Evolutionary conservation across 1,140 invertebrate genomes (phyloP).

Genomic region (Heliconius hermathena): DNA sequence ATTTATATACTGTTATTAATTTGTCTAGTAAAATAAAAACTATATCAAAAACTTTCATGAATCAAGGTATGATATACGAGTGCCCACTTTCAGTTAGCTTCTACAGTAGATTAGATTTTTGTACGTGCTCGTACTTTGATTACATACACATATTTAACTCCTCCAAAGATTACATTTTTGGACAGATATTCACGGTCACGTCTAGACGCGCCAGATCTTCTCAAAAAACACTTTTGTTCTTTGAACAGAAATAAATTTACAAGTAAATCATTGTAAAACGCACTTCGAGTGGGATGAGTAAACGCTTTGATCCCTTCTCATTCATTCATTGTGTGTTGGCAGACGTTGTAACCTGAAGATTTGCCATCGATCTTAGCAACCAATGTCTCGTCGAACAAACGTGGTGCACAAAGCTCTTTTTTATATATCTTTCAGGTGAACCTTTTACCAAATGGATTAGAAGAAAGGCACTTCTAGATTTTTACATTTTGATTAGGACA

Average conservation of each 20-base stretch:
- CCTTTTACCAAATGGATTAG: constrained; percentile 37
- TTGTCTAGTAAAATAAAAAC: too few species aligned
- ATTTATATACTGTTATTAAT: too few species aligned
- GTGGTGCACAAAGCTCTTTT: constrained; percentile 33
- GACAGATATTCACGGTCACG: constrained; percentile 19
- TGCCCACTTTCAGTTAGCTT: background rate
- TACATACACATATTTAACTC: background rate
- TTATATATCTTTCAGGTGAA: constrained; percentile 36
- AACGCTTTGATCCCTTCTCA: constrained; percentile 32
- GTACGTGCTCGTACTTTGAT: constrained; percentile 9
- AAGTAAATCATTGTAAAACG: constrained; percentile 37
- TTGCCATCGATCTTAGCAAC: constrained; percentile 51
- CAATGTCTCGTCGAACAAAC: constrained; percentile 43
- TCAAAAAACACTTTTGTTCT: constrained; percentile 30
- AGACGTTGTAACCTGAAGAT: constrained; percentile 39
- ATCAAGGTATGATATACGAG: background rate
- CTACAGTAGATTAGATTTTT: background rate
- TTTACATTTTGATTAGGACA: background rate
- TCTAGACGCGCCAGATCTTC: constrained; percentile 24
- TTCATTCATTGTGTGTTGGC: constrained; percentile 25
- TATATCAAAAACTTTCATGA: background rate
- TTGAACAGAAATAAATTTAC: constrained; percentile 34
- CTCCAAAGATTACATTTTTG: background rate
- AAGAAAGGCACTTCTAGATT: constrained; percentile 16
- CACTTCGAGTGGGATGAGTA: constrained; percentile 29